Conservation (phyloP, 2,113 vertebrate genomes). For the Scomber japonicus region DNA sequence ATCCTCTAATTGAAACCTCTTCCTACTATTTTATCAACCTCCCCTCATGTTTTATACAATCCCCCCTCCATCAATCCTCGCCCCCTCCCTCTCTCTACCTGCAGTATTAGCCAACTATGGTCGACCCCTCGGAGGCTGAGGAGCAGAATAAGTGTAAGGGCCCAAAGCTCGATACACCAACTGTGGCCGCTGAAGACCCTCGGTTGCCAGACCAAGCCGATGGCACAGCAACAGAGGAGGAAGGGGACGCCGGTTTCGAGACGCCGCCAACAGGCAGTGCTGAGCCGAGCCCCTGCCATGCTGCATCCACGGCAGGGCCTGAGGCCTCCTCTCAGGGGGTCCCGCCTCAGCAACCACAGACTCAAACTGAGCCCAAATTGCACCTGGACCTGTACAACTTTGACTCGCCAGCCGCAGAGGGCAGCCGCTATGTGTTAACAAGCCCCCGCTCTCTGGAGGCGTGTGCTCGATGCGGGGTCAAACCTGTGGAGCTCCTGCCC, state of each 20-base stretch:
- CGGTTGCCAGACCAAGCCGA: slow-evolving; percentile 72
- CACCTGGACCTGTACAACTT: slow-evolving; percentile 98
- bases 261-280: slow-evolving; percentile 73
- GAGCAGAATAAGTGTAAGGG: slow-evolving; percentile 81
- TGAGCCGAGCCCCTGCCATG: slow-evolving; percentile 71
- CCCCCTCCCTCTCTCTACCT: slow-evolving; percentile 6
- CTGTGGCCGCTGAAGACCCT: slow-evolving; percentile 71
- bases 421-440: slow-evolving; percentile 96
- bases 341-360: slow-evolving; percentile 42
- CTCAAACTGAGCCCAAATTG: slow-evolving; percentile 82
- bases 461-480: slow-evolving; percentile 95
- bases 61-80: neutral
- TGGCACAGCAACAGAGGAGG: slow-evolving; percentile 69
- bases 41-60: slow-evolving; percentile 15
- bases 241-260: slow-evolving; percentile 67
- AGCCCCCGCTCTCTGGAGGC: slow-evolving; percentile 97
- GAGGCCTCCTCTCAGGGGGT: slow-evolving; percentile 13
- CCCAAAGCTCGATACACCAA: slow-evolving; percentile 64
- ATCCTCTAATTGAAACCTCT: slow-evolving; percentile 68
- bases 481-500: slow-evolving; percentile 94
- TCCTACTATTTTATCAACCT: slow-evolving; percentile 33
- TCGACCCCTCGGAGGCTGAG: slow-evolving; percentile 85
- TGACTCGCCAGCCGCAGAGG: slow-evolving; percentile 92
- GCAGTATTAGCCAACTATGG: slow-evolving; percentile 80
- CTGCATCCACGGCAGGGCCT: neutral